These are phyloP conservation scores for Fistularia tabacaria DNA, from an alignment of 2,797 vertebrate genomes.

Conservation along the genomic window DNA sequence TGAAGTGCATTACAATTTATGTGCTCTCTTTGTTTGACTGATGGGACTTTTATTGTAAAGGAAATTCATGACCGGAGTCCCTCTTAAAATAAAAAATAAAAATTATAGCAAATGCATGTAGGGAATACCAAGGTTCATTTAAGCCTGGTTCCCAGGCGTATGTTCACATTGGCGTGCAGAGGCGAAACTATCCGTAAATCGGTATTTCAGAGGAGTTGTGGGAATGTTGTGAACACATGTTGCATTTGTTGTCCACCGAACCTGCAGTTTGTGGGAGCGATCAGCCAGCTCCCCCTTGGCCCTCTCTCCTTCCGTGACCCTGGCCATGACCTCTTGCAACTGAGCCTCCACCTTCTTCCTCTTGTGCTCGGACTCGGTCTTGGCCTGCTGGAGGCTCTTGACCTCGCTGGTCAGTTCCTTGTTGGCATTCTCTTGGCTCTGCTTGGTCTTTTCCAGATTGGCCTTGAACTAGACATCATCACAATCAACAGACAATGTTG, in stretches of 20 bases:
- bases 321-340: conserved; percentile 88
- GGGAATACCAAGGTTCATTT: no score
- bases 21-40: no score
- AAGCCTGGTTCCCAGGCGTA: no score
- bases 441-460: conserved; percentile 97
- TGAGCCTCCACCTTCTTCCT: conserved; percentile 94
- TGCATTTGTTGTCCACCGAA: conserved; percentile 17
- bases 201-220: no score
- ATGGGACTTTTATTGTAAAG: no score
- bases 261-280: conserved; percentile 89
- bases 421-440: conserved; percentile 91
- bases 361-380: conserved; percentile 92
- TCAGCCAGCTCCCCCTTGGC: conserved; percentile 85
- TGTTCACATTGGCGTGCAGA: no score
- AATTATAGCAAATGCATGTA: no score
- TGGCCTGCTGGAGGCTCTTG: conserved; percentile 90
- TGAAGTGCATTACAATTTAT: no score
- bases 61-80: no score
- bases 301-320: conserved; percentile 85
- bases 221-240: no score
- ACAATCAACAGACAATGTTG: background rate
- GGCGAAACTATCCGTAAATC: no score
- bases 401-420: conserved; percentile 91
- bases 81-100: no score
- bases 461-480: conserved; percentile 82